Evolutionary conservation across 2,113 vertebrate species (phyloP).

Genomic region (Cygnus atratus): DNA sequence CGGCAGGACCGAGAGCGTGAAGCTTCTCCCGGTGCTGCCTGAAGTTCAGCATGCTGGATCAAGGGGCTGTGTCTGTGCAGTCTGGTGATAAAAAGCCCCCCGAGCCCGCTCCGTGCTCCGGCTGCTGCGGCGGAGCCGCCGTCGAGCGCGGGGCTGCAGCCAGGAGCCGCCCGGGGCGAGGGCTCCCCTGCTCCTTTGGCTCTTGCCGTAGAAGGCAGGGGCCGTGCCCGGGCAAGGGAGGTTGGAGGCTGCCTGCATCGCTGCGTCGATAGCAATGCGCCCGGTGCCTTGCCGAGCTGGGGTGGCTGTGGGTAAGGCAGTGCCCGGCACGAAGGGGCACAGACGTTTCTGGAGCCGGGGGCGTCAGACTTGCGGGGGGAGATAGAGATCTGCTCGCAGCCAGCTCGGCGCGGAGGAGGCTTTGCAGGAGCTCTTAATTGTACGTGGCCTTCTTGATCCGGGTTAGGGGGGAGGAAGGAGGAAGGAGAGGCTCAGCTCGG

Average conservation of each 20-base stretch:
- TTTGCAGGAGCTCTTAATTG: not conserved
- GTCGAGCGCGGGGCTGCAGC: not conserved
- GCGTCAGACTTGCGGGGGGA: not conserved
- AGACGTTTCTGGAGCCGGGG: not conserved
- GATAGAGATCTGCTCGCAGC: not conserved
- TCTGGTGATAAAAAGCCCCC: not conserved
- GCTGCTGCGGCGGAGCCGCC: not conserved
- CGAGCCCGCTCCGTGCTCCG: not conserved
- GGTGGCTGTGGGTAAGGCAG: not conserved
- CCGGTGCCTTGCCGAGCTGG: too few species aligned
- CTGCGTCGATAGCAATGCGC: not conserved
- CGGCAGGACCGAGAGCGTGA: not conserved
- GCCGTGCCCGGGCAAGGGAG: not conserved
- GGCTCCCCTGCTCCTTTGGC: not conserved
- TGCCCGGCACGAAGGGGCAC: not conserved
- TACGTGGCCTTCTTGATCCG: fast-evolving
- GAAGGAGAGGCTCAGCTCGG: not conserved
- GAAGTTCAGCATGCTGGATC: not conserved
- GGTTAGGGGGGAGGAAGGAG: not conserved
- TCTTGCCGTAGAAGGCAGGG: not conserved
- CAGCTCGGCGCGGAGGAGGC: fast-evolving
- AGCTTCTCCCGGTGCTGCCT: not conserved
- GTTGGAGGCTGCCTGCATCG: fast-evolving
- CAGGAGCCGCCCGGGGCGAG: not conserved
- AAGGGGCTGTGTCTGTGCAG: not conserved